Conservation (phyloP, 2,113 vertebrate genomes). For the human (Homo sapiens) region DNA sequence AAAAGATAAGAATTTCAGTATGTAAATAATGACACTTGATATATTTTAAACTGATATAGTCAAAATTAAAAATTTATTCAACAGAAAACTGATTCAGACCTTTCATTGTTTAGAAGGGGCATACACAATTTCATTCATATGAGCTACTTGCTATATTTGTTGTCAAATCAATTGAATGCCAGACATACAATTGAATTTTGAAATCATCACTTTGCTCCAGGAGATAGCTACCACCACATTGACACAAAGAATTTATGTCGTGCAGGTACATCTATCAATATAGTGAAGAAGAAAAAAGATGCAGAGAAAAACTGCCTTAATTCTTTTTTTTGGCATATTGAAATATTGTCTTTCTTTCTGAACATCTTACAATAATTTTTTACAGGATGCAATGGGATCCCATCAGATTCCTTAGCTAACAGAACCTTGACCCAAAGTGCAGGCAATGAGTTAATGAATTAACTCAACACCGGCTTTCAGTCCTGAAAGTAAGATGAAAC, state of each 20-base stretch:
- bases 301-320: neutral
- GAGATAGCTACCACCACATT: neutral
- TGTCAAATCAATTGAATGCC: constrained; percentile 30
- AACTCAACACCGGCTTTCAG: neutral
- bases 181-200: constrained; percentile 42
- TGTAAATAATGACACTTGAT: constrained; percentile 25
- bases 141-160: constrained; percentile 18
- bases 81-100: neutral
- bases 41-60: constrained; percentile 20
- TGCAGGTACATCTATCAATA: neutral
- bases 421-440: neutral
- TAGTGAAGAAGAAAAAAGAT: neutral
- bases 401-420: neutral
- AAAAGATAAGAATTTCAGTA: constrained; percentile 16
- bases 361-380: neutral
- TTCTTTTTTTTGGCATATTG: neutral
- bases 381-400: neutral
- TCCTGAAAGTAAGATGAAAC: neutral
- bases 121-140: constrained; percentile 2
- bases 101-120: neutral
- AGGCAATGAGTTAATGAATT: neutral
- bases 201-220: neutral
- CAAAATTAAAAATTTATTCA: constrained; percentile 48
- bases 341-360: neutral
- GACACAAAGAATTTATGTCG: neutral